These are phyloP conservation scores for Platyrinchus mystaceus DNA, from an alignment of 2,797 vertebrate genomes.

Conservation along the genomic window DNA sequence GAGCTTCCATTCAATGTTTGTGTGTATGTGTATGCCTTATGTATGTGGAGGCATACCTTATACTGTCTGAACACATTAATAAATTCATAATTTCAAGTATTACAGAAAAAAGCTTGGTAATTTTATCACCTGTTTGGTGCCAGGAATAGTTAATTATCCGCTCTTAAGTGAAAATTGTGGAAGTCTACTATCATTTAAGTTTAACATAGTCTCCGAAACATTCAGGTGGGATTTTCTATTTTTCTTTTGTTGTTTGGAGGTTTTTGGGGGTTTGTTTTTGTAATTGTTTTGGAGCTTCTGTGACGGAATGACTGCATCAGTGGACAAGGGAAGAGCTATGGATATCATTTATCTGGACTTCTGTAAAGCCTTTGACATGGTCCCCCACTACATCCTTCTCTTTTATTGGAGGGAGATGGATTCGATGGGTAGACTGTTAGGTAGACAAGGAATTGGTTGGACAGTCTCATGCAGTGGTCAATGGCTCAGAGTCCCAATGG, in stretches of 20 bases:
- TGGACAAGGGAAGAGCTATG: neutral
- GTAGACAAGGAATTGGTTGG: neutral
- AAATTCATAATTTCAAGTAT: neutral
- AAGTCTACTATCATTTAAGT: neutral
- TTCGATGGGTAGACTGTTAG: no score
- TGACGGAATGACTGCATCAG: neutral
- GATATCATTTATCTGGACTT: neutral
- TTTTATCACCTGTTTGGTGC: neutral
- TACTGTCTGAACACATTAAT: neutral
- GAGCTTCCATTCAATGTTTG: neutral
- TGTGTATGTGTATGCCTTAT: fast-evolving
- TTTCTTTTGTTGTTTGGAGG: neutral
- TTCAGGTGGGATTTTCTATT: neutral
- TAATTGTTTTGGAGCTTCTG: neutral
- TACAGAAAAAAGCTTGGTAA: neutral
- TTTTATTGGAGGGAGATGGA: neutral
- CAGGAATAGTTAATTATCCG: neutral
- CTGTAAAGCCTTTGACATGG: neutral
- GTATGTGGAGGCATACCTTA: neutral
- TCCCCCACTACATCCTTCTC: neutral
- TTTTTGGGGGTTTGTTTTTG: neutral
- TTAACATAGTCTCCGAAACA: neutral
- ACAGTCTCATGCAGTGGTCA: neutral
- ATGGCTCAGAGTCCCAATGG: neutral
- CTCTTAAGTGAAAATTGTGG: neutral